phyloP scores from a whole-genome alignment of 1,140 invertebrate genomes.

The Ctenoplectra terminalis region DNA sequence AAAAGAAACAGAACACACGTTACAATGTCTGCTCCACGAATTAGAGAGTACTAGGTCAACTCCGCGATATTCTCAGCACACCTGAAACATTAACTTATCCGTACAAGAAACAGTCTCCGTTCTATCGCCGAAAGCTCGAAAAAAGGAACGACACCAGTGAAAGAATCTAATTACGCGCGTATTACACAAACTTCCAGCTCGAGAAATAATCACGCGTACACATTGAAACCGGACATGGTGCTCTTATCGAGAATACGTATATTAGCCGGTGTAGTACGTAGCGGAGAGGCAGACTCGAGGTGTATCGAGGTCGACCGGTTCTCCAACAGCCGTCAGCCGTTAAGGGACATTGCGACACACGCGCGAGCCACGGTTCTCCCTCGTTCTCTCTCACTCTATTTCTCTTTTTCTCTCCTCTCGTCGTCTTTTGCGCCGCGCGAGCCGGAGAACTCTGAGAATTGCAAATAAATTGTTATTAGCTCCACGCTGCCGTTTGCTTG shows the following conservation, averaged over 20 bases:
- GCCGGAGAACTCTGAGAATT: slow-evolving; percentile 67
- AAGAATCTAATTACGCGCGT: slow-evolving; percentile 13
- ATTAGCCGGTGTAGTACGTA: slow-evolving; percentile 56
- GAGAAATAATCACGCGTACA: neutral
- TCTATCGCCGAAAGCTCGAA: neutral
- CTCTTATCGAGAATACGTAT: slow-evolving; percentile 60
- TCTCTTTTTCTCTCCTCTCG: neutral
- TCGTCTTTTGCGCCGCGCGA: slow-evolving; percentile 39
- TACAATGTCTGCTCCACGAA: no score
- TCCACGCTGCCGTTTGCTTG: neutral
- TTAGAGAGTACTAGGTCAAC: no score
- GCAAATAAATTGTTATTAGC: slow-evolving; percentile 75
- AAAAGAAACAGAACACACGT: no score
- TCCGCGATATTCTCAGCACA: no score
- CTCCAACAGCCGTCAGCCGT: slow-evolving; percentile 77
- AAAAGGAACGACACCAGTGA: neutral
- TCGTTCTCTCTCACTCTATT: slow-evolving; percentile 1
- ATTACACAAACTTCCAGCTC: neutral
- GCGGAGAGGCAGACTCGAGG: slow-evolving; percentile 63
- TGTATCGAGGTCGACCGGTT: slow-evolving; percentile 81
- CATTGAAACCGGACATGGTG: slow-evolving; percentile 22
- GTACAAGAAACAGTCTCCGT: no score
- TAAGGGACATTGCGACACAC: slow-evolving; percentile 80
- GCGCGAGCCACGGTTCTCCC: slow-evolving; percentile 58
- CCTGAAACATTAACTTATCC: no score